phyloP scores from a whole-genome alignment of 2,797 vertebrate species.

The Crenuchus spilurus region DNA sequence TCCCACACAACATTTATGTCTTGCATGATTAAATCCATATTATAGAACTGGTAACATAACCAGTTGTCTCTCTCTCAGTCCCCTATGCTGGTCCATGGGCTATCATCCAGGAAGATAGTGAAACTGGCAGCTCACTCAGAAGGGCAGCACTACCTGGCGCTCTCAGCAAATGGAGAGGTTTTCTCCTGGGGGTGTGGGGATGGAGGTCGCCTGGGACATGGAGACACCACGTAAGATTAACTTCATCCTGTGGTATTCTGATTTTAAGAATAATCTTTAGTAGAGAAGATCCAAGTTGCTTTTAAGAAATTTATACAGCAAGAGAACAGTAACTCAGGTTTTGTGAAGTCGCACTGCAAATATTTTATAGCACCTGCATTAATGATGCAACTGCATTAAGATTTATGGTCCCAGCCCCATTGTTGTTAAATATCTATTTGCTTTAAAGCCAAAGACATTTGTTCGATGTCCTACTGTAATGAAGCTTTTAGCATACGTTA shows the following conservation, averaged over 20 bases:
- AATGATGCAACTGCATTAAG: no score
- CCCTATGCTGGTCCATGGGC: conserved; percentile 89
- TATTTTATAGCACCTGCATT: background rate
- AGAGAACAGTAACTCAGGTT: no score
- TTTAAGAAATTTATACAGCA: no score
- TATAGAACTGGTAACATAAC: background rate
- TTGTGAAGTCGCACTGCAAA: no score
- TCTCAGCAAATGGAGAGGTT: conserved; percentile 93
- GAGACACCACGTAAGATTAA: conserved; percentile 90
- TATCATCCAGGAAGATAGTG: conserved; percentile 91
- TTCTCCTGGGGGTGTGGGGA: conserved; percentile 99
- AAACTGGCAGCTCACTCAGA: conserved; percentile 97
- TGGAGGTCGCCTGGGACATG: conserved; percentile 95
- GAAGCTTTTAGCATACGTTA: background rate
- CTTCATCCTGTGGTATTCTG: background rate
- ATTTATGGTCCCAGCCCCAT: background rate
- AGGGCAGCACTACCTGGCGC: conserved; percentile 93
- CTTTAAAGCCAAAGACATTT: background rate
- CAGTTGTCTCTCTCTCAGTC: conserved; percentile 72
- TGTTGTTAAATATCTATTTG: background rate
- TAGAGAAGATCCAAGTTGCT: no score
- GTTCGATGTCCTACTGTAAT: background rate
- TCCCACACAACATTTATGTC: no score
- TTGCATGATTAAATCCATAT: background rate
- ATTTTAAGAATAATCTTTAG: background rate